Base-by-base conservation (phyloP, 2,797 vertebrate species). In the Phyllotis vaccarum region DNA sequence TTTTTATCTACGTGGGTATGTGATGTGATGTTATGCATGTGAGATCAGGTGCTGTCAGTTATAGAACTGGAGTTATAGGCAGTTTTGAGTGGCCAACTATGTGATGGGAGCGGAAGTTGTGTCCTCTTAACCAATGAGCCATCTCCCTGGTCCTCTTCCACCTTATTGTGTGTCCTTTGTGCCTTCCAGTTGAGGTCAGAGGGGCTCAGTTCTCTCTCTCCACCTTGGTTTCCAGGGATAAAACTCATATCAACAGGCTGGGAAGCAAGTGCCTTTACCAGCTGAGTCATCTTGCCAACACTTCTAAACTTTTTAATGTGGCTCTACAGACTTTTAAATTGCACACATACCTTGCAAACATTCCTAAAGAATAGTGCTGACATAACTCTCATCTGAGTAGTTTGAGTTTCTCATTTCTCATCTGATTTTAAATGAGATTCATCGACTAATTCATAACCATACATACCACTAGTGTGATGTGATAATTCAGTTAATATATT, bases 361-460 rank as follows among this genome's bases (percentile, higher is more conserved):
- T 79, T 87, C 72, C 46, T 66, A 95, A 70, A 54, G 29, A 82
- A 86, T 24, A 82, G 13, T 62, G 24, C 62, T 40, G 49, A 24
- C 83, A 34, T 86, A 37, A 92, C n/a, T 52, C 34, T 92, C 56
- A 56, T 89, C 75, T 92, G 31, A 43, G 52, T 11, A 43, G 34
- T 94, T 40, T 70, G n/a, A 87, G 66, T 85, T 91, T 49, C 40
- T 82, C 60, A 96, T 54, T 68, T 31, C 56, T 66, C 62, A 22
- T 34, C 52, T 34, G 7, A 86, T 27, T 62, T 82, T 94, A 66
- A 68, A 72, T 56, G 31, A 87, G 40, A 56, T 17, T 17, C 56
- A 68, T 49, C 70, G 72, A 52, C 43, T 64, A 19, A 19, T 56
- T 22, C 27, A 81, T 34, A 62, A 31, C 31, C 22, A 3, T 22